A percentile compares a stretch with the other conserved stretches of the same genome.
Evolutionary conservation across 1,140 invertebrate species (phyloP).

Genomic region (Homarus americanus): DNA sequence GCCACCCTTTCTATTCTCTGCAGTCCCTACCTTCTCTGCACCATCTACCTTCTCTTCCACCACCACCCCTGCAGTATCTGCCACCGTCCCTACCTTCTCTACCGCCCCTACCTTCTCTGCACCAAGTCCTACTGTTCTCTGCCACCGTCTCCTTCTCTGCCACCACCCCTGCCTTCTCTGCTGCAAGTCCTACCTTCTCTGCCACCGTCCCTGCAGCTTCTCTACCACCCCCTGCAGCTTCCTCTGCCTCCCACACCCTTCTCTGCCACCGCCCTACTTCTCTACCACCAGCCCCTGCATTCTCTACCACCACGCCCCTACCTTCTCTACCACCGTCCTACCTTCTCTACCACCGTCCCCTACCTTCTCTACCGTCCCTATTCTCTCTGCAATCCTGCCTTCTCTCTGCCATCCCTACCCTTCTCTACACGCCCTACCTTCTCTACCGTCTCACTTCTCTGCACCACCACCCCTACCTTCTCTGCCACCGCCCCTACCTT

Average conservation of each 20-base stretch:
- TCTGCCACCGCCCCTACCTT: not conserved
- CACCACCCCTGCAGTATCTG: not conserved
- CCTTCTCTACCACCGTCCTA: not conserved
- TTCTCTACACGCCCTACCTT: not conserved
- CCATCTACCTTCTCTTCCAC: not conserved
- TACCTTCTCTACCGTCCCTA: not conserved
- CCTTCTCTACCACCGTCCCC: not conserved
- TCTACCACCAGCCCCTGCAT: not conserved
- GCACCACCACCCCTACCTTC: not conserved
- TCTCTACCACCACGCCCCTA: not conserved
- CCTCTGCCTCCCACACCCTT: not conserved
- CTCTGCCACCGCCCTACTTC: not conserved
- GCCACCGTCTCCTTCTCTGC: not conserved
- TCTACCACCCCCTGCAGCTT: not conserved
- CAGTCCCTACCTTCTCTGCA: not conserved
- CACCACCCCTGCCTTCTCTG: not conserved
- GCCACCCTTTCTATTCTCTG: not conserved
- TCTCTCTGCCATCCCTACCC: not conserved
- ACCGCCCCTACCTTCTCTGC: not conserved
- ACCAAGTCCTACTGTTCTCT: not conserved
- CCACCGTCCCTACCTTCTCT: not conserved
- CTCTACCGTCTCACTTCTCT: not conserved
- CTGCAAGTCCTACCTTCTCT: too few species aligned
- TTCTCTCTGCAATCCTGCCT: not conserved
- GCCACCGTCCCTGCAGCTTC: not conserved